These are phyloP conservation scores for Toxotes jaculatrix DNA, from an alignment of 2,113 vertebrate genomes.

Conservation along the genomic window DNA sequence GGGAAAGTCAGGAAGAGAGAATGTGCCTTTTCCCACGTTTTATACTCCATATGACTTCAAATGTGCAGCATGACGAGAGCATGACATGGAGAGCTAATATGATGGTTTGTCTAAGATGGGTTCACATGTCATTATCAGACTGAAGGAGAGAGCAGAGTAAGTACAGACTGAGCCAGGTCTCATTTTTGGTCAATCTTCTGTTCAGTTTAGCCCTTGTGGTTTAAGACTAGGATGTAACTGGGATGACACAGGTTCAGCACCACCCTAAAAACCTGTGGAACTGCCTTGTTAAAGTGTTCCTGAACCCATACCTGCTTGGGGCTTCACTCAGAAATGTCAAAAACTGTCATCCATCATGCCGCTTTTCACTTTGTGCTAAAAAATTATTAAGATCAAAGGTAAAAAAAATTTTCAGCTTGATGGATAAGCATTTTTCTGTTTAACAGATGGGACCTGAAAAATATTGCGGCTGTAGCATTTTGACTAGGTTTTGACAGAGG, in stretches of 20 bases:
- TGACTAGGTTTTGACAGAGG: too few species aligned
- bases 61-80: background rate
- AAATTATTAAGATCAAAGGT: background rate
- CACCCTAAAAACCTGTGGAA: background rate
- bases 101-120: background rate
- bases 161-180: too few species aligned
- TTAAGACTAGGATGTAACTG: background rate
- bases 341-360: too few species aligned
- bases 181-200: background rate
- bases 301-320: too few species aligned
- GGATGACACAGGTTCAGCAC: background rate
- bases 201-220: background rate
- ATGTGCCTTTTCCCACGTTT: background rate
- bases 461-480: background rate
- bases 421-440: background rate
- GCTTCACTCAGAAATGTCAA: too few species aligned
- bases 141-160: too few species aligned
- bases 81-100: background rate
- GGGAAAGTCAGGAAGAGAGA: slow-evolving; percentile 13
- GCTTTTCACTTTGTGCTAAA: background rate
- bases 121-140: background rate
- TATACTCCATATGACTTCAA: background rate
- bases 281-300: background rate
- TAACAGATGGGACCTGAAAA: background rate
- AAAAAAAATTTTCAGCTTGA: background rate